A percentile compares a stretch with the other conserved stretches of the same genome.
Conservation (phyloP, 2,797 vertebrate genomes). For the Psittacula echo region DNA sequence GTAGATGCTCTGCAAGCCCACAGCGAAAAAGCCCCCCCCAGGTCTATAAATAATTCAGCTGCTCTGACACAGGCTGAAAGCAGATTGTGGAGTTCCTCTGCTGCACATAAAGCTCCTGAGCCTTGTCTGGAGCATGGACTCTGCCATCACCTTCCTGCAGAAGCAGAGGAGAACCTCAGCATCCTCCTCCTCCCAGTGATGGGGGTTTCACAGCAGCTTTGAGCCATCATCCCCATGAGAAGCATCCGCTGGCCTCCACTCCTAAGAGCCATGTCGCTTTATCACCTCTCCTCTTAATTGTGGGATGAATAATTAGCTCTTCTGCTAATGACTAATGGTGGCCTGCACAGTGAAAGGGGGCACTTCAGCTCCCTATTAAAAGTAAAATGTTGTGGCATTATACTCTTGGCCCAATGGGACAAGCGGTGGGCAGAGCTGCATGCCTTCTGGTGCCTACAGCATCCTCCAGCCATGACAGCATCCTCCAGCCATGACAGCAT, state of each 20-base stretch:
- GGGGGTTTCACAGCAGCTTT: background rate
- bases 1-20: background rate
- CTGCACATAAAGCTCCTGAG: background rate
- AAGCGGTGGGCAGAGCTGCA: accelerated
- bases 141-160: background rate
- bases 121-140: background rate
- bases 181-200: background rate
- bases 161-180: background rate
- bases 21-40: background rate
- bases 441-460: background rate
- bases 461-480: background rate
- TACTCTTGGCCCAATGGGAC: accelerated
- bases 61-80: background rate
- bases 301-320: background rate
- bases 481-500: accelerated
- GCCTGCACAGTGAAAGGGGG: background rate
- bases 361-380: background rate
- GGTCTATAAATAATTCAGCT: background rate
- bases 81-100: background rate
- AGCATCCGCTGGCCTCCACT: accelerated
- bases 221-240: background rate
- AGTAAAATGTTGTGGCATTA: background rate
- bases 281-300: background rate
- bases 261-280: accelerated
- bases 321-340: background rate